Percentiles rank a stretch among this genome's conserved stretches.
These are phyloP conservation scores for Heloderma charlesbogerti DNA, from an alignment of 2,113 vertebrate species.

Conservation along the genomic window DNA sequence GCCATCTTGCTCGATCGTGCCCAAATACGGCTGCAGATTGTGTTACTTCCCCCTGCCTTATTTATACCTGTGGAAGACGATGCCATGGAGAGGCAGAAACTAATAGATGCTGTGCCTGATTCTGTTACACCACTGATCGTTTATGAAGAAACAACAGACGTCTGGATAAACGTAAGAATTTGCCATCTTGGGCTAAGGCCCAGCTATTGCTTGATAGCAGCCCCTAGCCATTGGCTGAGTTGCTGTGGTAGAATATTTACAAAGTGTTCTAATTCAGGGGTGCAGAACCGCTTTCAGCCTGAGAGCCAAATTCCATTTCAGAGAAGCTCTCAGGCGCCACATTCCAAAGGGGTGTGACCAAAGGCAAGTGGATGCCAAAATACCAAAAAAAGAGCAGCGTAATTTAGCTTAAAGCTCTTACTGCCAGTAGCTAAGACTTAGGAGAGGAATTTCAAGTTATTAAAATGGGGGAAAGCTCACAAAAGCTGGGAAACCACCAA, in stretches of 20 bases:
- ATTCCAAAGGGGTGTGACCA: background rate
- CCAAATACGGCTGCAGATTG: conserved; percentile 85
- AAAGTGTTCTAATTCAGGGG: background rate
- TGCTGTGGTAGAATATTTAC: background rate
- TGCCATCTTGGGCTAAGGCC: background rate
- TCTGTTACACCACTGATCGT: conserved; percentile 82
- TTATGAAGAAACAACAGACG: conserved; percentile 86
- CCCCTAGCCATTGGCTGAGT: too few species aligned
- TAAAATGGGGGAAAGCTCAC: too few species aligned
- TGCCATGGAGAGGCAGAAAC: conserved; percentile 81
- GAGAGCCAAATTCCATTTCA: too few species aligned
- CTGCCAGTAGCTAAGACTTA: too few species aligned
- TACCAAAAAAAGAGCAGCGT: too few species aligned
- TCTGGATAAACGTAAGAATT: conserved; percentile 86
- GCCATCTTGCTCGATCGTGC: conserved; percentile 84
- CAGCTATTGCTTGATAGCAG: too few species aligned
- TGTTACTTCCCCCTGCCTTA: conserved; percentile 82
- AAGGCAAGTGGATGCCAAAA: background rate
- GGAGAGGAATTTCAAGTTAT: too few species aligned
- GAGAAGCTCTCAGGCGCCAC: too few species aligned
- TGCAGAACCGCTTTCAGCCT: background rate
- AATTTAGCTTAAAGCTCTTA: too few species aligned
- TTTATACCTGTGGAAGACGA: conserved; percentile 84
- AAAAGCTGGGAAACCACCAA: too few species aligned
- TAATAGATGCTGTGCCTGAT: conserved; percentile 80